phyloP scores from a whole-genome alignment of 1,140 invertebrate species.

The Maniola jurtina region DNA sequence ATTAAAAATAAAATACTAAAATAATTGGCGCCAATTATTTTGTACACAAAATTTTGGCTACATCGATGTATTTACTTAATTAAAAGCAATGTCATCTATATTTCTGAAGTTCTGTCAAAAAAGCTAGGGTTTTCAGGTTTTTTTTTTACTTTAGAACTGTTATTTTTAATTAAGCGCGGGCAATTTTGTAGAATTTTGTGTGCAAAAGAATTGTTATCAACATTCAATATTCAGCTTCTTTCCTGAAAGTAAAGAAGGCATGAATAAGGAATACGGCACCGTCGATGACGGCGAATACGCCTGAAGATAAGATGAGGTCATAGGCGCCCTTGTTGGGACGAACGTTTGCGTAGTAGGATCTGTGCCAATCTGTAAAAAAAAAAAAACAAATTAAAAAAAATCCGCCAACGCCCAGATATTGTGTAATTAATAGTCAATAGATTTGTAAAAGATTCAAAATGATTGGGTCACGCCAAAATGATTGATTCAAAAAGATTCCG shows the following conservation, averaged over 20 bases:
- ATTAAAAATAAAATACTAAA: constrained; percentile 15
- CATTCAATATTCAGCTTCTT: constrained; percentile 54
- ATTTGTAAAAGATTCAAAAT: not conserved
- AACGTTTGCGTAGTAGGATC: constrained; percentile 66
- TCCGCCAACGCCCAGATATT: no score
- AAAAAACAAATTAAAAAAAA: not conserved
- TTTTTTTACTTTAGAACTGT: no score
- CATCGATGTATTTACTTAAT: not conserved
- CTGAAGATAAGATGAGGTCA: constrained; percentile 68
- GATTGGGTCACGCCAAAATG: no score
- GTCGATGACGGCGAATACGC: constrained; percentile 63
- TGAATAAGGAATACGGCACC: constrained; percentile 65
- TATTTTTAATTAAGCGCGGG: no score
- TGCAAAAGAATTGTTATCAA: no score
- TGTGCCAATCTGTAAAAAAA: constrained; percentile 65
- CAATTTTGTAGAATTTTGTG: no score
- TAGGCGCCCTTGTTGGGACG: constrained; percentile 69
- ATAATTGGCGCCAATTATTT: constrained; percentile 3
- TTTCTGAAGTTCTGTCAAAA: no score
- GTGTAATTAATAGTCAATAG: no score
- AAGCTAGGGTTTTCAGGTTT: no score
- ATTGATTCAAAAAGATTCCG: no score
- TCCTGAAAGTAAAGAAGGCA: constrained; percentile 66
- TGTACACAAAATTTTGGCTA: not conserved
- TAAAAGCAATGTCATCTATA: not conserved